A percentile compares a stretch with the other conserved stretches of the same genome.
Evolutionary conservation across 2,113 vertebrate genomes (phyloP).

Genomic region (Phaethon lepturus): DNA sequence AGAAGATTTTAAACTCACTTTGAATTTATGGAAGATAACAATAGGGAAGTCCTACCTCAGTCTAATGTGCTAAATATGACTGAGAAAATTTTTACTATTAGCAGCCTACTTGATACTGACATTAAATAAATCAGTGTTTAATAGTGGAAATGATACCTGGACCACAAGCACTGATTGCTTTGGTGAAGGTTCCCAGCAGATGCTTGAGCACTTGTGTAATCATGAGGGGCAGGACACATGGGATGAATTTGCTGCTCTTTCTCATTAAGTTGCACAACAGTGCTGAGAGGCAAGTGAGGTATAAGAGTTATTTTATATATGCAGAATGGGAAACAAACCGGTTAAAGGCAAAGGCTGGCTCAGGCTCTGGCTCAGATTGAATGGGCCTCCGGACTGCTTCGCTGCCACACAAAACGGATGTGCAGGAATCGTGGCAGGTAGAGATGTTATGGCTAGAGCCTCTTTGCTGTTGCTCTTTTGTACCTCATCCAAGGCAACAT

Average conservation of each 20-base stretch:
- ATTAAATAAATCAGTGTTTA: not conserved
- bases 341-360: not conserved
- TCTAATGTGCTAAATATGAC: not conserved
- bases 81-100: not conserved
- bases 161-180: not conserved
- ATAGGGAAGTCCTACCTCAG: not conserved
- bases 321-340: not conserved
- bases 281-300: not conserved
- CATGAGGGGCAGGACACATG: accelerated
- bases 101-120: not conserved
- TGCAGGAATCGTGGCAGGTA: not conserved
- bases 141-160: not conserved
- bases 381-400: not conserved
- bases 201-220: not conserved
- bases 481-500: not conserved
- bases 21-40: not conserved
- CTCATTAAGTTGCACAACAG: not conserved
- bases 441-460: not conserved
- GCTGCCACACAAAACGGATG: not conserved
- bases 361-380: not conserved
- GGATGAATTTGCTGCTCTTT: not conserved
- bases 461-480: not conserved
- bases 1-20: not conserved
- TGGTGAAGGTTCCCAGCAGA: not conserved
- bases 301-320: not conserved